phyloP scores from a whole-genome alignment of 1,140 invertebrate genomes.

The Leptonema lineaticorne region DNA sequence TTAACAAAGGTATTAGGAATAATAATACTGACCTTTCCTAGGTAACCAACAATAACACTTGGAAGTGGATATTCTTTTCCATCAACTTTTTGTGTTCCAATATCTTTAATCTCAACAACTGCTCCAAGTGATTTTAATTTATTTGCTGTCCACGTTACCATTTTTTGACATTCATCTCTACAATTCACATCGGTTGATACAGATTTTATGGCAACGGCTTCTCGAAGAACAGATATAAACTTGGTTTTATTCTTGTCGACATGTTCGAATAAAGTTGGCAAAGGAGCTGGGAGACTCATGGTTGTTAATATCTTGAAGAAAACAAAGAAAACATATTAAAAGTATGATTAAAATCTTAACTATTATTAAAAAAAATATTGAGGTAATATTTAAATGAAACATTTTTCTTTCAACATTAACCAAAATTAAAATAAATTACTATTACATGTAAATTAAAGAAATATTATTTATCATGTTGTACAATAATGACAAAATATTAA shows the following conservation, averaged over 20 bases:
- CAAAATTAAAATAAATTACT: too few species aligned
- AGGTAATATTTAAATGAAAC: too few species aligned
- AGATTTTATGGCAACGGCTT: slow-evolving; percentile 92
- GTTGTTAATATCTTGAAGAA: neutral
- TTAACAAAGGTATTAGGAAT: too few species aligned
- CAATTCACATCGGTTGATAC: slow-evolving; percentile 90
- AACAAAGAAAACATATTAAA: too few species aligned
- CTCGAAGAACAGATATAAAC: slow-evolving; percentile 78
- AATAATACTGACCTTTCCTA: slow-evolving; percentile 66
- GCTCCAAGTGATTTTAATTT: slow-evolving; percentile 77
- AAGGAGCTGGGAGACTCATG: slow-evolving; percentile 35
- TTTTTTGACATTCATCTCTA: slow-evolving; percentile 66
- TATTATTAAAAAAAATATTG: too few species aligned
- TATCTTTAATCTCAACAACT: slow-evolving; percentile 72
- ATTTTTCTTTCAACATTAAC: too few species aligned
- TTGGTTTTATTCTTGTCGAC: slow-evolving; percentile 75
- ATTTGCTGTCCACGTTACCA: slow-evolving; percentile 75
- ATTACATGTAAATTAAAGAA: too few species aligned
- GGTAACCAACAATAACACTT: slow-evolving; percentile 80
- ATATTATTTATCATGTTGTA: too few species aligned
- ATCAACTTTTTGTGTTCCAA: slow-evolving; percentile 79
- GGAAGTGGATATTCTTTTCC: slow-evolving; percentile 77
- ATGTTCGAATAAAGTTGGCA: slow-evolving; percentile 60
- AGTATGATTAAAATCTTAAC: too few species aligned
- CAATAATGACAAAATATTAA: too few species aligned